Evolutionary conservation across 1,140 invertebrate genomes (phyloP), one percentile per base, ranked within the genome.

Genomic region (Leguminivora glycinivorella): DNA sequence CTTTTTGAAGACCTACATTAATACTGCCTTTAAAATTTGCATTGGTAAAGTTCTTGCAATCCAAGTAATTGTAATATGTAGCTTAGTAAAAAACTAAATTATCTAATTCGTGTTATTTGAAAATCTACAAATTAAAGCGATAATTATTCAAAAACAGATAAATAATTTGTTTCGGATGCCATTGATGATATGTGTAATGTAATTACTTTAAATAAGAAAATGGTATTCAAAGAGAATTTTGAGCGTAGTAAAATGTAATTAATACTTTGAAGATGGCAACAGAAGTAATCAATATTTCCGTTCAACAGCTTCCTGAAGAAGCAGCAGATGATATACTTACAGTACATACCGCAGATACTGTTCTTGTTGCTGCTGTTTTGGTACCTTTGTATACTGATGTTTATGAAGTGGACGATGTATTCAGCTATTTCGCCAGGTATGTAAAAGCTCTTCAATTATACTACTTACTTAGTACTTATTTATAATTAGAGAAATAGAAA

Each of bases 261-360:
- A 68, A 70, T 69, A 69, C 40, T 68, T 70, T 26, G 47, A 58
- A 52, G 72, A 70, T 75, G 67, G 60, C 66, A 52, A 56, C 66
- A 67, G 71, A 73, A 72, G 71, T 67, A 72, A 74, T 56, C 25
- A n/a, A 68, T n/a, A 56, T 71, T 75, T 71, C 78, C 70, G 52
- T 70, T 81, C 93, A 92, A 47, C 90, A 96, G 95, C 71, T 94
- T 96, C 89, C 97, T 96, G 92, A 93, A 93, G 74, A 94, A 93
- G 75, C 92, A 93, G 14, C 85, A 96, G 60, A 95, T 95, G 90
- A 94, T 98, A 26, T 85, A 97, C 56, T 93, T 96, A 69, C 96
- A 98, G 85, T 98, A 98, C 84, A 91, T 98, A 69, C 98, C 98
- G 1, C 96, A 98, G 92, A 86, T 98, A 24, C 83, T 99, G 68